A percentile compares a stretch with the other conserved stretches of the same genome.
Evolutionary conservation across 2,888 invertebrate genomes (phyloP).

Genomic region (Eurois occulta): DNA sequence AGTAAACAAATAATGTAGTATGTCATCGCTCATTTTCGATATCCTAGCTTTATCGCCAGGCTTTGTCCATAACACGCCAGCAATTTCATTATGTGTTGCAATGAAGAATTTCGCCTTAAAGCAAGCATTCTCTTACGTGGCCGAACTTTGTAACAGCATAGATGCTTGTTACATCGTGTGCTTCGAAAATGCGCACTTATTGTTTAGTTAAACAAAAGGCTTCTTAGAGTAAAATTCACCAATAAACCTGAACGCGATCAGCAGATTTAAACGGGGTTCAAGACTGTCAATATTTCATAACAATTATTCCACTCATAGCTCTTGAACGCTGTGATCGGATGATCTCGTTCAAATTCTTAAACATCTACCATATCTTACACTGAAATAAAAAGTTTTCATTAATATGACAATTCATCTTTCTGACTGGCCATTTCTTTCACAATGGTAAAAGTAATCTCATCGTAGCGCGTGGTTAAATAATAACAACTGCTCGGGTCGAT

Average conservation of each 20-base stretch:
- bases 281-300: neutral
- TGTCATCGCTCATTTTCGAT: constrained; percentile 46
- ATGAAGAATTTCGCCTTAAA: constrained; percentile 36
- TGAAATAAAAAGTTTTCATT: neutral
- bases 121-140: constrained; percentile 35
- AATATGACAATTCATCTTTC: neutral
- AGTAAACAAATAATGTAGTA: neutral
- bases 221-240: neutral
- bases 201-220: neutral
- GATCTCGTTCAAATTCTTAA: neutral
- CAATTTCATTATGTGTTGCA: constrained; percentile 47
- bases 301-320: neutral
- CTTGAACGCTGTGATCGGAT: neutral
- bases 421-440: neutral
- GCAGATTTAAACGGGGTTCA: neutral
- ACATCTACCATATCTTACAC: neutral
- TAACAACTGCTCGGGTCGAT: too few species aligned
- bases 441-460: too few species aligned
- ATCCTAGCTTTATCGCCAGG: constrained; percentile 53
- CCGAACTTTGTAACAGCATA: constrained; percentile 16
- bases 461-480: too few species aligned
- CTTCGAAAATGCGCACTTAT: constrained; percentile 11
- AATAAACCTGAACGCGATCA: neutral
- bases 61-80: constrained; percentile 25
- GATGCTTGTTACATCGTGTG: neutral